phyloP scores from a whole-genome alignment of 1,140 invertebrate species.

The Periplaneta americana region DNA sequence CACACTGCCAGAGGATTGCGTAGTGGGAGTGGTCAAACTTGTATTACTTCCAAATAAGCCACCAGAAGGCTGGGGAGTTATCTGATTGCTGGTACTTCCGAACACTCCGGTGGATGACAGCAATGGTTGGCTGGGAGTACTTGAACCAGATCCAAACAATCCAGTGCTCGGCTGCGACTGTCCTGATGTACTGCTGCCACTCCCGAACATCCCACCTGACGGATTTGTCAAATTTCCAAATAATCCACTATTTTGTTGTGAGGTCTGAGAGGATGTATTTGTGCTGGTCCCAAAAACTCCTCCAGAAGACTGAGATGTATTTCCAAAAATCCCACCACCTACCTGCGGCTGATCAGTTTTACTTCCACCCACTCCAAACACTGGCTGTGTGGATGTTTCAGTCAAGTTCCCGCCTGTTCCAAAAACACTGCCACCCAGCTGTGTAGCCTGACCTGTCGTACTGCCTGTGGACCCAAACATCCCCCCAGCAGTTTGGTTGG shows the following conservation, averaged over 20 bases:
- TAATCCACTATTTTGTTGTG: too few relatives aligned
- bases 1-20: background rate
- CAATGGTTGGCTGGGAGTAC: background rate
- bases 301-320: background rate
- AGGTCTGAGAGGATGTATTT: too few relatives aligned
- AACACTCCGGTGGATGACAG: too few relatives aligned
- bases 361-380: background rate
- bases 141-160: background rate
- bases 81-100: too few relatives aligned
- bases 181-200: background rate
- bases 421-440: too few relatives aligned
- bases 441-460: too few relatives aligned
- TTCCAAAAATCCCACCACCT: background rate
- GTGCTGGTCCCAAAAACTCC: background rate
- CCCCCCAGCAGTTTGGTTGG: background rate
- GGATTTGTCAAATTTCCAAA: background rate
- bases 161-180: background rate
- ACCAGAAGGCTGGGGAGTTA: background rate
- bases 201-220: background rate
- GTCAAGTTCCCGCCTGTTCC: background rate
- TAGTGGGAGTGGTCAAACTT: background rate
- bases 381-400: background rate
- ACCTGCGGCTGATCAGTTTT: background rate
- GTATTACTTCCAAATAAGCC: background rate
- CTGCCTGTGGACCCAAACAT: too few relatives aligned